Conservation (phyloP, 2,797 vertebrate genomes). For the Chelon labrosus region DNA sequence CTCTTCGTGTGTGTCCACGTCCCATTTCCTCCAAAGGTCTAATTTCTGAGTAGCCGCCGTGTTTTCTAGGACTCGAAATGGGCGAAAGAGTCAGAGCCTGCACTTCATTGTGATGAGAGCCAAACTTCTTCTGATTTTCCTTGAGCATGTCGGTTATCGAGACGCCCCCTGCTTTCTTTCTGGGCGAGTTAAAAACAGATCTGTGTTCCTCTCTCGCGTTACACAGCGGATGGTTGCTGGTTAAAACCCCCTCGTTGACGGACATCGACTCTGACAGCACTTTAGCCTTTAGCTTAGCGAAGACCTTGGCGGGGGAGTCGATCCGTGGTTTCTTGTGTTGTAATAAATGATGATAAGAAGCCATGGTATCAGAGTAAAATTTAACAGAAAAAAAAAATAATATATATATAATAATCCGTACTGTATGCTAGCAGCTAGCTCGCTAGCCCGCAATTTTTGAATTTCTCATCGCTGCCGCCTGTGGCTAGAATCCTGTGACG, state of each 20-base stretch:
- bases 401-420: background rate
- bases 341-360: slow-evolving; percentile 19
- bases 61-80: slow-evolving; percentile 61
- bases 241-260: background rate
- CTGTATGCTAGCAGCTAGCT: slow-evolving; percentile 2
- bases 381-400: background rate
- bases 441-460: slow-evolving; percentile 51
- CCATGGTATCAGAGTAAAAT: slow-evolving; percentile 16
- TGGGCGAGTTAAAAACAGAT: background rate
- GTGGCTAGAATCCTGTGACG: slow-evolving; percentile 49
- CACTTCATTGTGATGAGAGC: slow-evolving; percentile 30
- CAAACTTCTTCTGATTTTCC: slow-evolving; percentile 26
- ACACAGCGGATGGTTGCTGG: background rate
- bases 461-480: slow-evolving; percentile 15
- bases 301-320: slow-evolving; percentile 83
- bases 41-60: background rate
- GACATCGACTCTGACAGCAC: slow-evolving; percentile 58
- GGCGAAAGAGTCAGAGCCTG: slow-evolving; percentile 79
- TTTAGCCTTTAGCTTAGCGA: slow-evolving; percentile 83
- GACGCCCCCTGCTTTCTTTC: slow-evolving; percentile 16
- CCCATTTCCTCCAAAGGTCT: background rate
- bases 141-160: slow-evolving; percentile 1
- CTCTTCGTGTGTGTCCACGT: slow-evolving; percentile 4
- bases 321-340: background rate
- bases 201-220: background rate